Evolutionary conservation across 2,113 vertebrate species (phyloP).

Genomic region (Petroica traversi): DNA sequence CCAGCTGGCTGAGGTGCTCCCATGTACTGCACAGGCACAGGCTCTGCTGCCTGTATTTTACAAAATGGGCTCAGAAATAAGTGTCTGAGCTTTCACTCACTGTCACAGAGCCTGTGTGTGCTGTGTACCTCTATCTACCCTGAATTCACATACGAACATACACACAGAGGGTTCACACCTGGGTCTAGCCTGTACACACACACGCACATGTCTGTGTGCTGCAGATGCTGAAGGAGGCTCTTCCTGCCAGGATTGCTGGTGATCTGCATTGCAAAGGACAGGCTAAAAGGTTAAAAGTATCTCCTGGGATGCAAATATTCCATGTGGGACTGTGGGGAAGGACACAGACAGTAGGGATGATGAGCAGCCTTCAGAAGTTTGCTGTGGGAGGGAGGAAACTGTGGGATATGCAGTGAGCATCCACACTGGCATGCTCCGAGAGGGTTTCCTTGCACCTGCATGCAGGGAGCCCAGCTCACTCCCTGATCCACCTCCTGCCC

Average conservation of each 20-base stretch:
- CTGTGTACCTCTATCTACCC: not conserved
- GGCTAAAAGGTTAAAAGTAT: not conserved
- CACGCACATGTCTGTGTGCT: not conserved
- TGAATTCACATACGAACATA: not conserved
- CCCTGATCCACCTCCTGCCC: not conserved
- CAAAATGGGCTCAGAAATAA: not conserved
- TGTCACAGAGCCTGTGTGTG: not conserved
- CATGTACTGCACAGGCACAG: not conserved
- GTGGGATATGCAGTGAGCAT: not conserved
- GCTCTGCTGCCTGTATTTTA: not conserved
- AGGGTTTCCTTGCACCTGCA: not conserved
- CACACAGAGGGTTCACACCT: not conserved
- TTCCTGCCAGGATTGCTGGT: not conserved
- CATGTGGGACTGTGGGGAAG: not conserved
- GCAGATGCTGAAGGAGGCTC: not conserved
- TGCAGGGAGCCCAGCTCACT: not conserved
- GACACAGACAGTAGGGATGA: not conserved
- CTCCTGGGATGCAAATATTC: not conserved
- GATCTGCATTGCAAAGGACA: not conserved
- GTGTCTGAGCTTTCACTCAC: not conserved
- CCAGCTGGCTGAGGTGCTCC: conserved; percentile 24
- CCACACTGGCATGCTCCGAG: fast-evolving
- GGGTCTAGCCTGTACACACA: not conserved
- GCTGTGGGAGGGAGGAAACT: not conserved
- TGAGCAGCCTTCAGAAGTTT: not conserved